Evolutionary conservation across 2,888 invertebrate species (phyloP), one percentile per base, ranked within the genome.

Genomic region (Tigriopus californicus): DNA sequence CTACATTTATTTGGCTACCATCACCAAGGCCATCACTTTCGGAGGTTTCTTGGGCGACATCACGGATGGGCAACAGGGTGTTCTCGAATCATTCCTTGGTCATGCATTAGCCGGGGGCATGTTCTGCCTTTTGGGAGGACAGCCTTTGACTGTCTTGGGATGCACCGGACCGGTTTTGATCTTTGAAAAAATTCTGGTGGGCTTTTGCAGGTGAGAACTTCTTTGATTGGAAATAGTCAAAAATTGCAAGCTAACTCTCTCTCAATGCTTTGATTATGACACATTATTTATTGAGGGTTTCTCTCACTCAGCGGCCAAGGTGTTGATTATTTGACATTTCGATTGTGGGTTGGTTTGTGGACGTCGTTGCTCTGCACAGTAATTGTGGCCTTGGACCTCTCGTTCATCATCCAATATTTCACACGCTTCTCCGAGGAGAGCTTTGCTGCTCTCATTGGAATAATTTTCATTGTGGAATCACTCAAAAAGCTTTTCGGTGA

Each of bases 351-450:
- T 62, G 97, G 95, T 15, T 78, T 91, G 8, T 97, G 97, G 97
- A 87, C 87, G 40, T 79, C 85, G 0, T 65, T 85, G 12, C 89
- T 92, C 67, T 76, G 94, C 61, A 64, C 95, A 46, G 75, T 85
- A 58, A 75, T 97, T 66, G 91, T 92, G 41, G 92, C 92, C 1
- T 79, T 92, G 53, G 97, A 97, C 73, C 88, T 92, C 10, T 91
- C 91, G 70, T 91, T 92, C 51, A 76, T 94, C 61, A 95, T 98
- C 25, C 91, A 91, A 69, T 92, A 94, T 70, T 95, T 97, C 65
- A 97, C 97, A 13, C 80, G 95, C 64, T 95, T 95, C 71, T 95
- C 95, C 0, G 95, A 95, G 71, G 95, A 95, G 73, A 94, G 91
- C 71, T 97, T 97, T 69, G 95, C 97, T n/a, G 89, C 90, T 1